These are phyloP conservation scores for Anthopleura sola DNA, from an alignment of 64 coral and sea anemone genomes.

Conservation along the genomic window DNA sequence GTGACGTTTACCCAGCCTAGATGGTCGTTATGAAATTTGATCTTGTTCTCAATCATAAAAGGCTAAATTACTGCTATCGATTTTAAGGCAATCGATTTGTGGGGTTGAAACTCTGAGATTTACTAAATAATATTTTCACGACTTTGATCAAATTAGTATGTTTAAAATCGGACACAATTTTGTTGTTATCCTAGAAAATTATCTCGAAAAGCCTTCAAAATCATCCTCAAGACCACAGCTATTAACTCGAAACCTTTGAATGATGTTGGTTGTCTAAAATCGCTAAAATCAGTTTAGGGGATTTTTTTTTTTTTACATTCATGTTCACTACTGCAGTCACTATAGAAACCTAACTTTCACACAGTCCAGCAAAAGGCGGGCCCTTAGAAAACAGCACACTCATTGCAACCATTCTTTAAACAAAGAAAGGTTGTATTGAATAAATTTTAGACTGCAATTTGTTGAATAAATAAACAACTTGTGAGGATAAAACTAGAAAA, in stretches of 20 bases:
- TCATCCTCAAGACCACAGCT: neutral
- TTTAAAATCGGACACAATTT: neutral
- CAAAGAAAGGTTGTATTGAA: too few species aligned
- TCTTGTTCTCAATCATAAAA: neutral
- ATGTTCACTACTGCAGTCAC: neutral
- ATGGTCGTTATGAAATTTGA: slow-evolving; percentile 21
- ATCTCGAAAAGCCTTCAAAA: neutral
- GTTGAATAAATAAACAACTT: too few species aligned
- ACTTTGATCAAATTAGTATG: neutral
- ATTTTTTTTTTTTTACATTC: neutral
- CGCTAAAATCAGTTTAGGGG: too few species aligned
- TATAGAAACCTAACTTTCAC: neutral
- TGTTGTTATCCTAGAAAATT: neutral
- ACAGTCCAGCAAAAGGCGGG: neutral
- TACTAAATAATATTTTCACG: neutral
- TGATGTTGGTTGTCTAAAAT: too few species aligned
- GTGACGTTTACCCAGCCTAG: slow-evolving; percentile 4
- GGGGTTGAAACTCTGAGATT: neutral
- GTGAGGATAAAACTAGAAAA: too few species aligned
- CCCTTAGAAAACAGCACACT: too few species aligned
- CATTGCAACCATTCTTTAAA: too few species aligned
- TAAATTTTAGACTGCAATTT: too few species aligned
- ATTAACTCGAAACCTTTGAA: too few species aligned
- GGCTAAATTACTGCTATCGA: neutral
- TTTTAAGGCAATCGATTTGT: neutral